phyloP scores from a whole-genome alignment of 2,797 vertebrate genomes.

The Phoebastria nigripes region DNA sequence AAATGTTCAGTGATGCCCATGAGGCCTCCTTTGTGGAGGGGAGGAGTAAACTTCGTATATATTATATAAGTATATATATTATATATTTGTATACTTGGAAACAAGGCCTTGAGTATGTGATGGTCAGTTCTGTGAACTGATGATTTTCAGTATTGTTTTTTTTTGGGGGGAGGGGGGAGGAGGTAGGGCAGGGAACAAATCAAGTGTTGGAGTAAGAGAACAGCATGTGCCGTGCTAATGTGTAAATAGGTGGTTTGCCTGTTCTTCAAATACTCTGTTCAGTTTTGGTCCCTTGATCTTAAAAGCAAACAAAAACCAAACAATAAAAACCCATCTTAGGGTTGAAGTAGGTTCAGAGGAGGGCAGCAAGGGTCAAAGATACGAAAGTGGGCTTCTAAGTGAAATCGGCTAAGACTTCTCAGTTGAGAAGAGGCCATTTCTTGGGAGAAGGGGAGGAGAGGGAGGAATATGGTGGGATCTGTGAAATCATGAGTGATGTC shows the following conservation, averaged over 20 bases:
- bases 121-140: neutral
- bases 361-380: neutral
- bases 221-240: neutral
- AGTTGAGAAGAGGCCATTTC: neutral
- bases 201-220: neutral
- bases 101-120: neutral
- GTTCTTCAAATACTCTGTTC: neutral
- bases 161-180: too few relatives aligned
- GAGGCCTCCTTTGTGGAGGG: neutral
- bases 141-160: neutral
- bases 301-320: neutral
- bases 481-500: neutral
- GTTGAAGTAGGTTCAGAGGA: neutral
- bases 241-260: neutral
- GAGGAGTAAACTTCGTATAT: neutral
- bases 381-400: neutral
- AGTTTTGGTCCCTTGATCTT: neutral
- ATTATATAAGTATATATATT: neutral
- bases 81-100: neutral
- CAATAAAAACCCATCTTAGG: neutral
- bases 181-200: neutral
- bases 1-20: neutral
- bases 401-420: neutral
- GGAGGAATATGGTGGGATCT: neutral
- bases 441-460: neutral